Evolutionary conservation across 1,140 invertebrate genomes (phyloP), one percentile per base, ranked within the genome.

Genomic region (Polyergus mexicanus): DNA sequence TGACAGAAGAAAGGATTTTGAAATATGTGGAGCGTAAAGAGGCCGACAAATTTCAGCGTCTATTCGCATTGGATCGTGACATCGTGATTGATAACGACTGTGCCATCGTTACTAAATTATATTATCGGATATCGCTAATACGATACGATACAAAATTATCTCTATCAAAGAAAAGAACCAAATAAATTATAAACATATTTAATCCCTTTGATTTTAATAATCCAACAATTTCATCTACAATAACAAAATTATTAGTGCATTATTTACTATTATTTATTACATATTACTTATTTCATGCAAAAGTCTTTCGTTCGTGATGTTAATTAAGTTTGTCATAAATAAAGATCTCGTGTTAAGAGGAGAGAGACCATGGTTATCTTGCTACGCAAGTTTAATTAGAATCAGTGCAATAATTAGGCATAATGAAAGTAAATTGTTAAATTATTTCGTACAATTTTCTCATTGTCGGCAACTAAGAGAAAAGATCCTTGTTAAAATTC

Each of bases 21-120:
- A 84, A 89, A 86, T 84, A 90, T 90, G 86, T 86, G 74, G 72
- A 85, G 77, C 86, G 89, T 84, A 90, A 90, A 88, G 69, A 68
- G 77, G 47, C 88, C 58, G 86, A 83, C 85, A 76, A 88, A 88
- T 88, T 89, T 88, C 72, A 87, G 47, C 13, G 68, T 56, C n/a
- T 84, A 28, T 56, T 75, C 54, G 56, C 80, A 72, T 74, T 47
- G 65, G 62, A 38, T 63, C 69, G 58, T 76, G 83, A 89, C 68
- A 51, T 16, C 4, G 16, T 86, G 63, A 65, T 47, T 38, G 85
- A 86, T 81, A 72, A 54, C 16, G 19, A 56, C 6, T 44, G 35
- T 32, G 51, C 25, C 16, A 8, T 69, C 11, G 25, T 19, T 25
- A 35, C 8, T 28, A 62, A 35, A 62, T 74, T 60, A 47, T 74